Percentiles rank a stretch among this genome's conserved stretches.
These are phyloP conservation scores for Thaumetopoea pityocampa DNA, from an alignment of 1,140 invertebrate species.

Conservation along the genomic window DNA sequence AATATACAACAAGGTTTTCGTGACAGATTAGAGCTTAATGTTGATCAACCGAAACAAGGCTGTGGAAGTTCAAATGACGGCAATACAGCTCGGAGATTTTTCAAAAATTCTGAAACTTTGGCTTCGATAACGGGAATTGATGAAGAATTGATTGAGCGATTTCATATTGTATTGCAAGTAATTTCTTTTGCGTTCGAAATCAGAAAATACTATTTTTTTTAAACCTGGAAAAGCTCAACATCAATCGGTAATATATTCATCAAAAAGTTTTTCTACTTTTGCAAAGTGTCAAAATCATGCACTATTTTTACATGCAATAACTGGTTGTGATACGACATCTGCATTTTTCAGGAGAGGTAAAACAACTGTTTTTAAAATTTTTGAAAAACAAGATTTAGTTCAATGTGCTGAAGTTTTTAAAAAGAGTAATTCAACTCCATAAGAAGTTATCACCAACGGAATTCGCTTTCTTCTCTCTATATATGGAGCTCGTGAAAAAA, in stretches of 20 bases:
- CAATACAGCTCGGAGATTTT: conserved; percentile 50
- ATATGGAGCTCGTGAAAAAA: conserved; percentile 38
- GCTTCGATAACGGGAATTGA: conserved; percentile 46
- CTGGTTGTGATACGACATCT: conserved; percentile 37
- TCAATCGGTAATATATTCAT: conserved; percentile 33
- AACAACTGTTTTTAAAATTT: conserved; percentile 42
- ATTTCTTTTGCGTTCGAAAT: too few species aligned
- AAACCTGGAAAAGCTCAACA: conserved; percentile 47
- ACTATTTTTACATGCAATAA: conserved; percentile 28
- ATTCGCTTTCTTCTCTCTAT: conserved; percentile 37
- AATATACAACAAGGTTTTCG: conserved; percentile 21
- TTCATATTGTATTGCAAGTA: conserved; percentile 38
- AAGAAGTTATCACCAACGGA: conserved; percentile 29
- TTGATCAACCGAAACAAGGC: conserved; percentile 23
- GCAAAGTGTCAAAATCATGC: conserved; percentile 20
- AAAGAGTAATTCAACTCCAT: conserved; percentile 31
- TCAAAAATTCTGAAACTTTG: conserved; percentile 32
- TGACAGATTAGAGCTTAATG: conserved; percentile 4
- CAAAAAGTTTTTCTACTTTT: conserved; percentile 23
- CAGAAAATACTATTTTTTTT: conserved; percentile 46
- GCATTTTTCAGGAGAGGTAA: conserved; percentile 42
- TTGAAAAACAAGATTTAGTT: conserved; percentile 44
- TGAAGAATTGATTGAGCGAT: conserved; percentile 25
- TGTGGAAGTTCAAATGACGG: conserved; percentile 46
- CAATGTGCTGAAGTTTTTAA: conserved; percentile 41